These are phyloP conservation scores for Leucania comma DNA, from an alignment of 2,888 invertebrate species.

Conservation along the genomic window DNA sequence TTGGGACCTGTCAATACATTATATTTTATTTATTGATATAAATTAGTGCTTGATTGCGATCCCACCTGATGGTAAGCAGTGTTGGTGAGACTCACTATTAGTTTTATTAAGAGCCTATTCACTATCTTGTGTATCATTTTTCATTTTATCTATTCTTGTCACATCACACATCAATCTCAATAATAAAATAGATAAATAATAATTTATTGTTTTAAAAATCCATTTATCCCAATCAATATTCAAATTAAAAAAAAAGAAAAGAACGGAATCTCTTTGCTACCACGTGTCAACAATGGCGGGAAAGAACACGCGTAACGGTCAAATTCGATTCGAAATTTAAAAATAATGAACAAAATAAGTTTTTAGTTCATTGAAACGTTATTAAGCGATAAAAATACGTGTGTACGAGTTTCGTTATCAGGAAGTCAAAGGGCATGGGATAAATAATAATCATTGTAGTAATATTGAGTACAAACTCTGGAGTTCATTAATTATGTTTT, in stretches of 20 bases:
- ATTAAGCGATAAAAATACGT: conserved; percentile 54
- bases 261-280: not conserved
- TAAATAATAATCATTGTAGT: conserved; percentile 39
- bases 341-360: conserved; percentile 28
- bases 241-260: too few species aligned
- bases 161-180: too few species aligned
- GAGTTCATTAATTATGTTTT: conserved; percentile 25
- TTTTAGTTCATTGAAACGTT: conserved; percentile 52
- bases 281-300: conserved; percentile 27
- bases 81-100: too few species aligned
- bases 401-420: conserved; percentile 41
- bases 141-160: too few species aligned
- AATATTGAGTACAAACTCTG: conserved; percentile 26
- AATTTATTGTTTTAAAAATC: not conserved
- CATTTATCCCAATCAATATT: not conserved
- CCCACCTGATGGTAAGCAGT: too few species aligned
- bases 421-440: conserved; percentile 24
- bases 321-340: not conserved
- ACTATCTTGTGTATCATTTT: too few species aligned
- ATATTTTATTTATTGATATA: too few species aligned
- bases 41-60: too few species aligned
- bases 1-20: too few species aligned
- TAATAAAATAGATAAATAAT: too few species aligned
- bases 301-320: conserved; percentile 23
- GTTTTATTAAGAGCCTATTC: too few species aligned